Conservation (phyloP, 2,888 invertebrate genomes). For the Allygus modestus region DNA sequence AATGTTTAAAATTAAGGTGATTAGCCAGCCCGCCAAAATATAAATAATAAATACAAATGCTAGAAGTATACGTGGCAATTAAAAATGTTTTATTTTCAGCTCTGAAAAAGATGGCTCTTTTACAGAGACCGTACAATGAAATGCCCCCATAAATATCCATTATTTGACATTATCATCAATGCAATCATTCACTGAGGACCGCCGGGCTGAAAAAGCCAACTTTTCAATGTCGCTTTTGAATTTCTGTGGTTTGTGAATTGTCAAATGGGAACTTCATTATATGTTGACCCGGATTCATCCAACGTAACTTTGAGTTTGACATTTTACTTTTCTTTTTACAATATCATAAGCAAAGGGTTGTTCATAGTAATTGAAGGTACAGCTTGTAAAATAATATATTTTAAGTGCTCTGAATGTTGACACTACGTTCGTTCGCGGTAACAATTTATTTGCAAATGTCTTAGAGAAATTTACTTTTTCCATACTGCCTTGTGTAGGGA, state of each 20-base stretch:
- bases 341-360: neutral
- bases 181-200: constrained; percentile 13
- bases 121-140: neutral
- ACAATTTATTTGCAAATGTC: too few relatives aligned
- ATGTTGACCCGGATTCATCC: neutral
- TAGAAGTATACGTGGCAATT: constrained; percentile 5
- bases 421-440: too few relatives aligned
- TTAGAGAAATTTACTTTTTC: too few relatives aligned
- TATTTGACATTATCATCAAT: constrained; percentile 43
- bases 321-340: neutral
- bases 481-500: too few relatives aligned
- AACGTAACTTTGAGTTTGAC: neutral
- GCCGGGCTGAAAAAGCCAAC: constrained; percentile 13
- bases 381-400: too few relatives aligned
- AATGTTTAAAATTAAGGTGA: too few relatives aligned
- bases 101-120: neutral
- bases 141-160: neutral
- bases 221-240: constrained; percentile 43
- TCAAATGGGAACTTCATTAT: constrained; percentile 19
- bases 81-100: neutral
- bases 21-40: neutral
- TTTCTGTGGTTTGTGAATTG: constrained; percentile 32
- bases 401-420: too few relatives aligned
- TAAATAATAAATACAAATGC: neutral
- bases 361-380: too few relatives aligned